phyloP scores from a whole-genome alignment of 2,888 invertebrate genomes.

The Thecophora atra region DNA sequence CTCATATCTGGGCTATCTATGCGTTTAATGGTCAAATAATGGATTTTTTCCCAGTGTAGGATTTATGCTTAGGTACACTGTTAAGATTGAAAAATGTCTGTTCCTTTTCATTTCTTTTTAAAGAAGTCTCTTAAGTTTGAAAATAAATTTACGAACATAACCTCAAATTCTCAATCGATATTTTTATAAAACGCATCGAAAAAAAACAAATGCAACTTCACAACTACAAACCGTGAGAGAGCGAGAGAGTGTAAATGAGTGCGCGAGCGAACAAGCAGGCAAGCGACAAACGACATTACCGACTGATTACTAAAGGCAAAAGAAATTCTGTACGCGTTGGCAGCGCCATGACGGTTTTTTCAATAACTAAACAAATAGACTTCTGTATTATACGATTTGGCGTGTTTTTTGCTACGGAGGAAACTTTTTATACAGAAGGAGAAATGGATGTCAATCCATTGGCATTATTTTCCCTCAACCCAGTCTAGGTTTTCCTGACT shows the following conservation, averaged over 20 bases:
- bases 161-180: conserved; percentile 35
- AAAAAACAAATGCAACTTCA: conserved; percentile 12
- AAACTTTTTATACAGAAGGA: not conserved
- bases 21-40: too few species aligned
- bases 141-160: conserved; percentile 7
- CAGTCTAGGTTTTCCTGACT: too few species aligned
- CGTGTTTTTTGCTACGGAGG: not conserved
- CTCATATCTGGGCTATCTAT: too few species aligned
- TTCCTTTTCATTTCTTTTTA: not conserved
- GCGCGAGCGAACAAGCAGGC: conserved; percentile 9
- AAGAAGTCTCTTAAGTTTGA: not conserved
- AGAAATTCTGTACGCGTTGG: not conserved
- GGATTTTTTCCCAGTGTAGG: not conserved
- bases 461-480: too few species aligned
- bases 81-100: not conserved
- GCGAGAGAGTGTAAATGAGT: conserved; percentile 4
- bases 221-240: conserved; percentile 20
- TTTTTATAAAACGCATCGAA: conserved; percentile 19
- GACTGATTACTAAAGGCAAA: not conserved
- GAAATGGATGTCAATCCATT: too few species aligned
- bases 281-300: not conserved
- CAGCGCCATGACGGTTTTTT: conserved; percentile 28
- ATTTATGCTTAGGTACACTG: not conserved
- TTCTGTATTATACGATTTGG: not conserved
- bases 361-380: conserved; percentile 17